Percentiles rank a stretch among this genome's conserved stretches.
Evolutionary conservation across 1,140 invertebrate genomes (phyloP).

Genomic region (Leptinotarsa defecta): DNA sequence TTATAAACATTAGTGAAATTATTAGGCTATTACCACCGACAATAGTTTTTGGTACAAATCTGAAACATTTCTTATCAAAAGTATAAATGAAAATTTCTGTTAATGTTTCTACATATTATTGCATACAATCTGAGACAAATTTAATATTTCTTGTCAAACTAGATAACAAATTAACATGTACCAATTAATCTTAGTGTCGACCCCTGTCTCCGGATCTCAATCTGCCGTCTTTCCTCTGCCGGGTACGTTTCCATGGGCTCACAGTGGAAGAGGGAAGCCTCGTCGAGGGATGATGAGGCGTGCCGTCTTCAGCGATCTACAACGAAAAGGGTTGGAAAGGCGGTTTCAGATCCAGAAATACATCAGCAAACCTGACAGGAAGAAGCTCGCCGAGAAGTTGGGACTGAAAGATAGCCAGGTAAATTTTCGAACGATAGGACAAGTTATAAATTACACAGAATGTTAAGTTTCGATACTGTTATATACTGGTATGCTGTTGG

Average conservation of each 20-base stretch:
- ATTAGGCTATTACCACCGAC: no score
- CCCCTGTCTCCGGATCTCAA: constrained; percentile 52
- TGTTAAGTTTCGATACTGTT: no score
- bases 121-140: no score
- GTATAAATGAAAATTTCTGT: no score
- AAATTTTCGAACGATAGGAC: constrained; percentile 44
- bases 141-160: no score
- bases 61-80: background rate
- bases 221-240: constrained; percentile 69
- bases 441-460: no score
- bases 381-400: constrained; percentile 93
- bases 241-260: constrained; percentile 79
- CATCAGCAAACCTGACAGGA: constrained; percentile 95
- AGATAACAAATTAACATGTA: background rate
- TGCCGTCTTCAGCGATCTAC: constrained; percentile 90
- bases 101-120: no score
- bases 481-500: no score
- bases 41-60: no score
- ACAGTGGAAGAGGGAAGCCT: constrained; percentile 78
- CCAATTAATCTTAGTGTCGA: constrained; percentile 40
- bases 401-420: constrained; percentile 95
- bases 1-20: no score
- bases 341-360: constrained; percentile 97
- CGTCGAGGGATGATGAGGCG: constrained; percentile 92
- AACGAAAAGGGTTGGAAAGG: constrained; percentile 91